These are phyloP conservation scores for Hololepta plana DNA, from an alignment of 2,888 invertebrate species.

Conservation along the genomic window DNA sequence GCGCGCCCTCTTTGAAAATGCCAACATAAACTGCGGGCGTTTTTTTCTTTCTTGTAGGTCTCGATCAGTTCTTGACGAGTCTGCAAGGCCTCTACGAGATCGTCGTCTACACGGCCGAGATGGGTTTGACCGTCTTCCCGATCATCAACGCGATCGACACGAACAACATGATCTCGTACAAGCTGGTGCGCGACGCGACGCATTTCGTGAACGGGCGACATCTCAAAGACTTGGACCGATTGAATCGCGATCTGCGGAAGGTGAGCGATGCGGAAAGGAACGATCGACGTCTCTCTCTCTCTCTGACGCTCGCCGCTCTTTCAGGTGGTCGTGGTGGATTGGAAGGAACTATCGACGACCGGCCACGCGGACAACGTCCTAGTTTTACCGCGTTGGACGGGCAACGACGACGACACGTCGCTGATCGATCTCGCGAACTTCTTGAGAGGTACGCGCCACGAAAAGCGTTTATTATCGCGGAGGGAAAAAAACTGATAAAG, in stretches of 20 bases:
- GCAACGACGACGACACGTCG: constrained; percentile 79
- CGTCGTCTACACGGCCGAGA: constrained; percentile 90
- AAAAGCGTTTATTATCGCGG: background rate
- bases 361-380: constrained; percentile 81
- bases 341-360: constrained; percentile 74
- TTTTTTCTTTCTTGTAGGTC: constrained; percentile 23
- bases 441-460: constrained; percentile 16
- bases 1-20: no score
- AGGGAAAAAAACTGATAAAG: background rate
- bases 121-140: constrained; percentile 88
- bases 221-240: constrained; percentile 73
- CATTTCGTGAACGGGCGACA: constrained; percentile 88
- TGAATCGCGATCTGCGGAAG: constrained; percentile 69
- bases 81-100: constrained; percentile 63
- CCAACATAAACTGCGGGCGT: no score
- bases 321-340: constrained; percentile 88
- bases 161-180: constrained; percentile 71
- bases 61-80: constrained; percentile 81
- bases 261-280: no score
- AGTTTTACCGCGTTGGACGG: constrained; percentile 75
- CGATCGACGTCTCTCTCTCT: no score
- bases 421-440: constrained; percentile 71
- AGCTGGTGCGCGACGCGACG: constrained; percentile 87
- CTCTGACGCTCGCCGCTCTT: no score
- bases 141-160: constrained; percentile 87